Base-by-base conservation (phyloP, 2,797 vertebrate species). In the Poecile montanus region DNA sequence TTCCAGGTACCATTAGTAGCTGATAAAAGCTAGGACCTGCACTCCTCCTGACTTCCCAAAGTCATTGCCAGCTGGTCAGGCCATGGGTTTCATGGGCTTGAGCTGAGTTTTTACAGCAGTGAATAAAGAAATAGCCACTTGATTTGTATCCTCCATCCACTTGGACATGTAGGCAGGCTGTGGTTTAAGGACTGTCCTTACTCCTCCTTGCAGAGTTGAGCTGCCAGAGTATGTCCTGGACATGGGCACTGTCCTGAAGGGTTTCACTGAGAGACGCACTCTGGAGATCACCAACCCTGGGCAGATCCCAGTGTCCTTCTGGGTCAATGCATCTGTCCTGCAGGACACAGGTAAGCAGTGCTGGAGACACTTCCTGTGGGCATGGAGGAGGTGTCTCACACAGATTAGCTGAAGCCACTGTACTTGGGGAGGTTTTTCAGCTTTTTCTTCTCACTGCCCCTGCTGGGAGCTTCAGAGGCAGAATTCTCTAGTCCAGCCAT, bases 161-260 rank as follows among this genome's bases (percentile, higher is more conserved):
- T 6, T 45, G 72, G 19, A 38, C 7, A 4, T 15, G 17, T 42
- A 60, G 34, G 14, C 36, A 32, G 53, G 44, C 53, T 44, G 71
- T 42, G 45, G 5, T 58, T 60, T 44, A 51, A 74, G 36, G 53
- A 32, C 32, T 58, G 45, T 60, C 53, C 45, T 63, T 78, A 18
- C 54, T 82, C 29, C 14, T 76, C 4, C 51, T 66, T 80, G 7
- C 95, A 99, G 99, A 93, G 97, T 98, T 50, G 89, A 97, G 26
- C 97, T 99, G 22, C 99, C 99, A 1, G 98, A 99, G 51, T 99
- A 99, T 13, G 7, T 98, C 92, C 96, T 99, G 95, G 98, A 99
- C 95, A 99, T 99, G 60, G 99, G 99, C 88, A 94, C 94, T n/a
- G 97, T 99, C 38, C 95, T 98, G 81, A 95, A 97, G 4, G 97